phyloP scores from a whole-genome alignment of 2,113 vertebrate genomes.

The Acrocephalus kingi region DNA sequence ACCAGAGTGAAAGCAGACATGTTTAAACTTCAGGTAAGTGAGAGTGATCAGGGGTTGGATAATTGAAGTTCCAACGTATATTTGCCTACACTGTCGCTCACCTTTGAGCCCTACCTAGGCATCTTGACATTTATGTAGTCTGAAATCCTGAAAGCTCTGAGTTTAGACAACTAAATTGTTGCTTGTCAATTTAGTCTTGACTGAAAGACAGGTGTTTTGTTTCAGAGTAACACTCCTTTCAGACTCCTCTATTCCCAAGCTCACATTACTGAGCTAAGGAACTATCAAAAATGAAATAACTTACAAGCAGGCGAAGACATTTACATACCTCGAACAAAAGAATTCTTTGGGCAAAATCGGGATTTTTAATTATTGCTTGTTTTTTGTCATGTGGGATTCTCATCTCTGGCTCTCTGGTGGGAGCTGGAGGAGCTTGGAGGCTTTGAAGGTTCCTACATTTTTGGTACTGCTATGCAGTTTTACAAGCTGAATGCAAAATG shows the following conservation, averaged over 20 bases:
- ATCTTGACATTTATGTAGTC: conserved; percentile 78
- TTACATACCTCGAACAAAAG: conserved; percentile 38
- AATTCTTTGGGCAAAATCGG: conserved; percentile 34
- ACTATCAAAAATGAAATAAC: conserved; percentile 34
- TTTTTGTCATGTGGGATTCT: conserved; percentile 40
- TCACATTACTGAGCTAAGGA: conserved; percentile 48
- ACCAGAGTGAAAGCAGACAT: neutral
- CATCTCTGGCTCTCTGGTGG: neutral
- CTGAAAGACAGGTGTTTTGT: conserved; percentile 82
- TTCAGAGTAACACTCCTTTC: conserved; percentile 74
- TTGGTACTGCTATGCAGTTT: neutral
- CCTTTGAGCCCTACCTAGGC: conserved; percentile 77
- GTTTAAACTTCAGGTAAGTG: conserved; percentile 57
- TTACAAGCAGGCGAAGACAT: neutral
- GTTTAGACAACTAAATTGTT: conserved; percentile 85
- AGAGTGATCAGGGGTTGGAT: conserved; percentile 51
- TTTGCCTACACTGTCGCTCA: conserved; percentile 74
- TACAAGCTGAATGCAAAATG: neutral
- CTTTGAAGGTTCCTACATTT: neutral
- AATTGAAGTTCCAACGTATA: conserved; percentile 63
- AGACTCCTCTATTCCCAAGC: conserved; percentile 65
- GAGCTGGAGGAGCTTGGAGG: neutral
- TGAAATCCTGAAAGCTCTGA: conserved; percentile 78
- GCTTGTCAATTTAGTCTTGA: conserved; percentile 77
- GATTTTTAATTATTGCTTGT: conserved; percentile 52